Evolutionary conservation across 2,113 vertebrate species (phyloP).

Genomic region (Fregetta grallaria): DNA sequence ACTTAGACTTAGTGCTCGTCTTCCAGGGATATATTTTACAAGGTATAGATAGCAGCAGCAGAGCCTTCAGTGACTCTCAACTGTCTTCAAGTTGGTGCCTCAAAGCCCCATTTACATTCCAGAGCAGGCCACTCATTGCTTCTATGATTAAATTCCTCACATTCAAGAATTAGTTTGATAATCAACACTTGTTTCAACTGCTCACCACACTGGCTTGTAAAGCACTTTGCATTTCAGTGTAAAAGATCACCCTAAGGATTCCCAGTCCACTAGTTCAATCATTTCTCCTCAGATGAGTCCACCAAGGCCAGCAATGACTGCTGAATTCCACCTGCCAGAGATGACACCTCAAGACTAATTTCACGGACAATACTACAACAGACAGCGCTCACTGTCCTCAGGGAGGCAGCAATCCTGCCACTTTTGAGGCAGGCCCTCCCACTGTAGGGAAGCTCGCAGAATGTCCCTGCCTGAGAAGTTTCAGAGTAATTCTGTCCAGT

Average conservation of each 20-base stretch:
- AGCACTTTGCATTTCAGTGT: neutral
- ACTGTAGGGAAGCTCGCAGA: rapidly evolving
- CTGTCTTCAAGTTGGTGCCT: neutral
- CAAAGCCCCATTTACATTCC: neutral
- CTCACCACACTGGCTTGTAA: neutral
- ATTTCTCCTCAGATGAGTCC: neutral
- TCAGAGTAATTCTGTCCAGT: neutral
- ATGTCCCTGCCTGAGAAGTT: neutral
- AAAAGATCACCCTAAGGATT: neutral
- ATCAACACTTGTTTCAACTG: neutral
- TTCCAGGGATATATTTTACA: neutral
- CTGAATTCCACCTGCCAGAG: neutral
- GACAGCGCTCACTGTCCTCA: neutral
- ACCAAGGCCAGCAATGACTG: neutral
- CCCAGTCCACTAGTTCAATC: neutral
- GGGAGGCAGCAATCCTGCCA: neutral
- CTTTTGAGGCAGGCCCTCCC: neutral
- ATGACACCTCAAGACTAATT: rapidly evolving
- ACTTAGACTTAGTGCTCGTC: neutral
- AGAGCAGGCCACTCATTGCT: neutral
- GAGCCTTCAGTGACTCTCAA: neutral
- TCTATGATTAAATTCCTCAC: neutral
- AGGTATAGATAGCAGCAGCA: neutral
- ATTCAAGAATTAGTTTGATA: neutral
- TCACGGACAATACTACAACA: neutral